These are phyloP conservation scores for Lepidocolaptes lacrymiger DNA, from an alignment of 2,797 vertebrate species.

Conservation along the genomic window DNA sequence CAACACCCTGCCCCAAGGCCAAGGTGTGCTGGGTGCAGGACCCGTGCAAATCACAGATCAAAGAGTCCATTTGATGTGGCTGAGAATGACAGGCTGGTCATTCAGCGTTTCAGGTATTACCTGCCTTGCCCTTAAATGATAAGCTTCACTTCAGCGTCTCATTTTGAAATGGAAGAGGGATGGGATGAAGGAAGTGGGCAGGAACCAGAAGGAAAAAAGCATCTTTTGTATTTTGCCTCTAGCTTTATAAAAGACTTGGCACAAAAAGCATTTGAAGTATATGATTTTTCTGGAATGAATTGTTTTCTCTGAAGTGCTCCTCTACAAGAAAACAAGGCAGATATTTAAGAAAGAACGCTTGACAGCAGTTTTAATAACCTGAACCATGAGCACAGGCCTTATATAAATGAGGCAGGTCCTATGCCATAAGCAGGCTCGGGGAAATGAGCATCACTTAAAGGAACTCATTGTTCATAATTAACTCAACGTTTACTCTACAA, in stretches of 20 bases:
- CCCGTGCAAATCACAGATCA: background rate
- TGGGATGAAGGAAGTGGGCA: background rate
- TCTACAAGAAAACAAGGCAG: background rate
- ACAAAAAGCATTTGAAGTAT: background rate
- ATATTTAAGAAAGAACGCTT: background rate
- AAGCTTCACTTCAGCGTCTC: background rate
- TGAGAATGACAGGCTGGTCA: background rate
- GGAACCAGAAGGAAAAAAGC: background rate
- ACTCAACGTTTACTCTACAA: background rate
- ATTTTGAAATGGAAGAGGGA: background rate
- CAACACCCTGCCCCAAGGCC: background rate
- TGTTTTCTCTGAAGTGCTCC: background rate
- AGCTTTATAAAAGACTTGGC: background rate
- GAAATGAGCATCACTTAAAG: background rate
- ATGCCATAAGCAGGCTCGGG: background rate
- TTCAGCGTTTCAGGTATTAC: background rate
- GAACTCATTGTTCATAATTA: background rate
- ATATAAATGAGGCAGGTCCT: background rate
- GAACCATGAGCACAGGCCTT: background rate
- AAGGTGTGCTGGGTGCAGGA: background rate
- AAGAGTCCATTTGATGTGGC: background rate
- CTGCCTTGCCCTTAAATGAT: background rate
- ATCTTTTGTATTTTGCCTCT: background rate
- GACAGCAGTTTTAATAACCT: background rate
- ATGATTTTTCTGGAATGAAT: background rate